Percentiles rank a stretch among this genome's conserved stretches.
Evolutionary conservation across 2,797 vertebrate species (phyloP).

Genomic region (Kryptolebias ocellatus): DNA sequence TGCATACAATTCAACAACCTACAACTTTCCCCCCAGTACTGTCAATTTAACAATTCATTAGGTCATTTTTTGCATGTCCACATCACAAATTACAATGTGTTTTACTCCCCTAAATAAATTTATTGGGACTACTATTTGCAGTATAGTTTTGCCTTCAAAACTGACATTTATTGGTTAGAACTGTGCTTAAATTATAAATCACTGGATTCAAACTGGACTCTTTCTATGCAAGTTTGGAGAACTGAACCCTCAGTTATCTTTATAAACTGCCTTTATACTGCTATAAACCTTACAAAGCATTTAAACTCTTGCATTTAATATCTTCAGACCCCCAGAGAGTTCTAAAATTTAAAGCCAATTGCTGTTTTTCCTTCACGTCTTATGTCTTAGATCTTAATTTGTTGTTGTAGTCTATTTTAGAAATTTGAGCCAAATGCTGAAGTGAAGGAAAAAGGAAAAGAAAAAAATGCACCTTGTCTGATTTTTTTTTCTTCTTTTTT

Average conservation of each 20-base stretch:
- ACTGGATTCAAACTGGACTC: constrained; percentile 39
- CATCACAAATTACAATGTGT: constrained; percentile 3
- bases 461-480: constrained; percentile 93
- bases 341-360: constrained; percentile 73
- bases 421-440: constrained; percentile 85
- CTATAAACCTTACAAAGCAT: constrained; percentile 63
- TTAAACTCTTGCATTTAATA: constrained; percentile 68
- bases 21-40: not conserved
- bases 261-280: constrained; percentile 60
- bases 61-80: not conserved
- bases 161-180: constrained; percentile 18
- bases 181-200: constrained; percentile 31
- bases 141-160: constrained; percentile 26
- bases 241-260: constrained; percentile 53
- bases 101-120: constrained; percentile 11
- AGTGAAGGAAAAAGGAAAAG: constrained; percentile 61
- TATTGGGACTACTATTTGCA: constrained; percentile 11
- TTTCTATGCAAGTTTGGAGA: constrained; percentile 38
- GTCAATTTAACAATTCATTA: constrained; percentile 4
- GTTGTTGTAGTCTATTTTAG: constrained; percentile 86
- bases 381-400: constrained; percentile 77
- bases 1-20: not conserved
- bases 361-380: constrained; percentile 36
- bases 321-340: constrained; percentile 59
- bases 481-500: constrained; percentile 67